Conservation (phyloP, 2,113 vertebrate genomes). For the Hippopotamus amphibius region DNA sequence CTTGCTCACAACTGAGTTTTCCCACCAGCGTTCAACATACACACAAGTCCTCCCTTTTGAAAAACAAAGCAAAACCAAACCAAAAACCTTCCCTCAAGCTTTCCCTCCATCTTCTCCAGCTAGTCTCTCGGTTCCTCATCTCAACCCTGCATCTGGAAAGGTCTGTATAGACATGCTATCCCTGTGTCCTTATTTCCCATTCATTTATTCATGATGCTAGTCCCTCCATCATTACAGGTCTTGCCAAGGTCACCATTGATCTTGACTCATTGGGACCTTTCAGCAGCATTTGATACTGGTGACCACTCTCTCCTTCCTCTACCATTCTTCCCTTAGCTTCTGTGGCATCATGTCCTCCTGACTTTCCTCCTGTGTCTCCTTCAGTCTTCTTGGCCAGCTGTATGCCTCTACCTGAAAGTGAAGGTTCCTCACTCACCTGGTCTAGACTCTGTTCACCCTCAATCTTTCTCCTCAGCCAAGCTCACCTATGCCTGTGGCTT, state of each 20-base stretch:
- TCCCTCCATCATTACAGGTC: not conserved
- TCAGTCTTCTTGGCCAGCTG: not conserved
- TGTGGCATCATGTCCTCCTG: not conserved
- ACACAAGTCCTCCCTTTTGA: not conserved
- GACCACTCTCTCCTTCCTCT: not conserved
- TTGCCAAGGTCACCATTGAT: not conserved
- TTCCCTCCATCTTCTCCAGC: not conserved
- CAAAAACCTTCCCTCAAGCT: not conserved
- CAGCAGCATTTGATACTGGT: accelerated
- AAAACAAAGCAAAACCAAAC: not conserved
- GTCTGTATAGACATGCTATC: not conserved
- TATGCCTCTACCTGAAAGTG: not conserved
- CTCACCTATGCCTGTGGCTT: not conserved
- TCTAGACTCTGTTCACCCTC: not conserved
- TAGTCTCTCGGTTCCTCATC: not conserved
- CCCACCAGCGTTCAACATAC: not conserved
- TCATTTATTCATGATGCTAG: not conserved
- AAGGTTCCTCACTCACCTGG: not conserved
- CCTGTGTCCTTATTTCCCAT: not conserved
- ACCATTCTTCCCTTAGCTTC: not conserved
- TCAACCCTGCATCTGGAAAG: not conserved
- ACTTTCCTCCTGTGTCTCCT: not conserved
- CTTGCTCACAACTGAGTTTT: not conserved
- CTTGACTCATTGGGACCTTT: not conserved
- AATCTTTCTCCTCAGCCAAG: not conserved